A percentile compares a stretch with the other conserved stretches of the same genome.
Conservation (phyloP, 2,888 invertebrate genomes). For the Coelinius sp. region DNA sequence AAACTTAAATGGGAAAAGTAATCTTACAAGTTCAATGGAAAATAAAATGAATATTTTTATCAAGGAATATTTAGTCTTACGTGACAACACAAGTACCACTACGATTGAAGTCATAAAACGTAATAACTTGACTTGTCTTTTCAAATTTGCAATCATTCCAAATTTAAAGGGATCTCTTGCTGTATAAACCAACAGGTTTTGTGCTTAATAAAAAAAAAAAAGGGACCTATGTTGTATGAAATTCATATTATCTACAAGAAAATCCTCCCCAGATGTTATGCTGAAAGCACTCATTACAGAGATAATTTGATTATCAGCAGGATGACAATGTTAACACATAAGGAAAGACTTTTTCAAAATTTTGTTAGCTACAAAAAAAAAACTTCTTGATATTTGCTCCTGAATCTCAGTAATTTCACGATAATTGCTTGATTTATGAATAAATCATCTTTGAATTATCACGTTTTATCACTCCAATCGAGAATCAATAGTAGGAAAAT, state of each 20-base stretch:
- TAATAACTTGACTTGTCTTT: neutral
- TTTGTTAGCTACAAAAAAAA: neutral
- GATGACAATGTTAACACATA: neutral
- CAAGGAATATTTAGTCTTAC: neutral
- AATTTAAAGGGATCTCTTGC: no score
- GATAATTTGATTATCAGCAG: neutral
- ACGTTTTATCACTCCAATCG: neutral
- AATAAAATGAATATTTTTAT: neutral
- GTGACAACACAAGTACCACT: neutral
- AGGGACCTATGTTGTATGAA: no score
- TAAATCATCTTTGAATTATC: neutral
- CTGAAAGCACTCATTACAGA: neutral
- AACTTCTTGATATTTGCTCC: neutral
- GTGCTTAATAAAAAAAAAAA: no score
- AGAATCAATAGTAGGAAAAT: neutral
- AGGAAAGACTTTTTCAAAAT: neutral
- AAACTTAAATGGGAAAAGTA: no score
- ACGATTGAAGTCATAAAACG: neutral
- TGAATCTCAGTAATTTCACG: neutral
- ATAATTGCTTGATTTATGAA: neutral
- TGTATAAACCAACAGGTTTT: no score
- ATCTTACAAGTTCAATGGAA: neutral
- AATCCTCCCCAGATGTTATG: neutral
- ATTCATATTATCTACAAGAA: neutral
- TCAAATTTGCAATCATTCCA: neutral